phyloP scores from a whole-genome alignment of 2,113 vertebrate genomes.

The Bungarus multicinctus region DNA sequence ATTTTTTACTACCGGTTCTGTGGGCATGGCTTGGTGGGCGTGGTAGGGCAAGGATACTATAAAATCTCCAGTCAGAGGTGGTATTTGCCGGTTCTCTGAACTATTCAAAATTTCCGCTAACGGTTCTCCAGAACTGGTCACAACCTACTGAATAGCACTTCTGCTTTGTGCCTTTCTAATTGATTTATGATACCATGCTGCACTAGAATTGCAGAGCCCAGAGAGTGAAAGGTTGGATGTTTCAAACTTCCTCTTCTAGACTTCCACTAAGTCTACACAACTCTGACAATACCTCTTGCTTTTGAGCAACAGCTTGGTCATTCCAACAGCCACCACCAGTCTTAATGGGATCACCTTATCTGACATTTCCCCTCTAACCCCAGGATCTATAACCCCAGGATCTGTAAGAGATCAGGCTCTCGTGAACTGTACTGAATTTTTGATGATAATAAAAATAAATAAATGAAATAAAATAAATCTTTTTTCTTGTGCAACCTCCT shows the following conservation, averaged over 20 bases:
- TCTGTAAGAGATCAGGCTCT: background rate
- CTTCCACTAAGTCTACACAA: background rate
- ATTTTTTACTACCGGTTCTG: no score
- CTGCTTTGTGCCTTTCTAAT: slow-evolving; percentile 28
- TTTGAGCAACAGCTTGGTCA: background rate
- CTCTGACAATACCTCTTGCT: background rate
- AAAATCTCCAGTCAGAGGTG: no score
- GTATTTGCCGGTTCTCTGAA: no score
- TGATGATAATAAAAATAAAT: background rate
- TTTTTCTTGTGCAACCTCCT: background rate
- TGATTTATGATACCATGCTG: slow-evolving; percentile 14
- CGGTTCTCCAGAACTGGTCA: no score
- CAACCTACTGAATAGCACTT: no score
- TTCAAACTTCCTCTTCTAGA: background rate
- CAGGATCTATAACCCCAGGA: background rate
- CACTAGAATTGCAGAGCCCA: background rate
- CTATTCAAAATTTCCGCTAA: no score
- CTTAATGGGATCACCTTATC: background rate
- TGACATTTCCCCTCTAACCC: background rate
- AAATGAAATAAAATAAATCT: background rate
- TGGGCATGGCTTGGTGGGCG: no score
- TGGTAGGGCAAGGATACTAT: no score
- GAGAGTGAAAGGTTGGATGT: background rate
- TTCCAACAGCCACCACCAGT: background rate
- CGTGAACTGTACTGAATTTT: background rate